phyloP scores from a whole-genome alignment of 2,113 vertebrate genomes.

The Eulemur macaco region DNA sequence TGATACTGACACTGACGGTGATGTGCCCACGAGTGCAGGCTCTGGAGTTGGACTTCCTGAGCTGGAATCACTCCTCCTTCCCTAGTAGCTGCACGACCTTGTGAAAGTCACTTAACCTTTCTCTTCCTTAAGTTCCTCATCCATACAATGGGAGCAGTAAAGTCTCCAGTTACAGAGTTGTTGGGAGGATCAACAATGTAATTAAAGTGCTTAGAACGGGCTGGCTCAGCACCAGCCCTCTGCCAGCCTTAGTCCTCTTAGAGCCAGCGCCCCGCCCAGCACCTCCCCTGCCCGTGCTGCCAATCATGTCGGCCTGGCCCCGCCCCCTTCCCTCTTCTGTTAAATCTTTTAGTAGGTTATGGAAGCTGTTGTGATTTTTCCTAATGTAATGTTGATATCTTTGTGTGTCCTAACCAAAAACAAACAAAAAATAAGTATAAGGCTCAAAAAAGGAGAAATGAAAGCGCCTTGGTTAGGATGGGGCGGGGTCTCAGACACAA shows the following conservation, averaged over 20 bases:
- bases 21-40: background rate
- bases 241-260: background rate
- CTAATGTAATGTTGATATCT: background rate
- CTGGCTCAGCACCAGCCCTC: background rate
- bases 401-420: background rate
- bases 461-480: background rate
- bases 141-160: background rate
- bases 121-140: background rate
- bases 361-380: background rate
- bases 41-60: background rate
- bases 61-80: background rate
- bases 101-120: too few relatives aligned
- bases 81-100: background rate
- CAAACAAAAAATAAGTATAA: background rate
- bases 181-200: background rate
- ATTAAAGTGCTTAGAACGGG: background rate
- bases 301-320: fast-evolving
- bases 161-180: background rate
- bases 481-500: background rate
- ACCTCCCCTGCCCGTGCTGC: fast-evolving
- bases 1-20: fast-evolving
- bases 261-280: fast-evolving
- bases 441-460: background rate
- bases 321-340: background rate
- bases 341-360: background rate